phyloP scores from a whole-genome alignment of 2,113 vertebrate genomes.

The Todiramphus saurophagus region DNA sequence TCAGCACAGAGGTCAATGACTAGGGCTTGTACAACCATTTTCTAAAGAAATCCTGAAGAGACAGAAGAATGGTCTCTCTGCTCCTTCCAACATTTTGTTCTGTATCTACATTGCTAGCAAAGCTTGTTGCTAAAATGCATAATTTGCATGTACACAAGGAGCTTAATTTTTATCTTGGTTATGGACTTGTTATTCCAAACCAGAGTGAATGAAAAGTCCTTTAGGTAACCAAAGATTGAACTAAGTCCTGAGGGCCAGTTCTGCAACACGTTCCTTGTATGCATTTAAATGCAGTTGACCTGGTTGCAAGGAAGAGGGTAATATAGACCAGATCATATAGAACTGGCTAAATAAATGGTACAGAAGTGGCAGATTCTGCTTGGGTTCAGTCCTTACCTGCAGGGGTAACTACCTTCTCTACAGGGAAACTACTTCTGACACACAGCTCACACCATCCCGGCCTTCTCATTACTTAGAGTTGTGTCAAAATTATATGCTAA shows the following conservation, averaged over 20 bases:
- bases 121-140: background rate
- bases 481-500: background rate
- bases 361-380: background rate
- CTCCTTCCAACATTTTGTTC: constrained; percentile 2
- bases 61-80: background rate
- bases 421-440: background rate
- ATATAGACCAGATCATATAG: background rate
- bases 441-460: background rate
- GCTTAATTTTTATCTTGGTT: constrained; percentile 27
- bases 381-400: background rate
- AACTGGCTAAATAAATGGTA: background rate
- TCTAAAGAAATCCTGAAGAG: constrained; percentile 25
- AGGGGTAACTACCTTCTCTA: background rate
- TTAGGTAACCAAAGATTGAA: background rate
- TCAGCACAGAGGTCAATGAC: constrained; percentile 30
- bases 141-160: background rate
- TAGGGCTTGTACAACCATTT: constrained; percentile 20
- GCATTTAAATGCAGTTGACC: background rate
- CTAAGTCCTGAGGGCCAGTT: background rate
- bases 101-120: background rate
- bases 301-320: background rate
- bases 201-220: background rate
- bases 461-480: background rate
- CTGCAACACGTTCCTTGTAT: background rate
- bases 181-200: background rate